Conservation (phyloP, 2,113 vertebrate species). For the Hipposideros armiger region DNA sequence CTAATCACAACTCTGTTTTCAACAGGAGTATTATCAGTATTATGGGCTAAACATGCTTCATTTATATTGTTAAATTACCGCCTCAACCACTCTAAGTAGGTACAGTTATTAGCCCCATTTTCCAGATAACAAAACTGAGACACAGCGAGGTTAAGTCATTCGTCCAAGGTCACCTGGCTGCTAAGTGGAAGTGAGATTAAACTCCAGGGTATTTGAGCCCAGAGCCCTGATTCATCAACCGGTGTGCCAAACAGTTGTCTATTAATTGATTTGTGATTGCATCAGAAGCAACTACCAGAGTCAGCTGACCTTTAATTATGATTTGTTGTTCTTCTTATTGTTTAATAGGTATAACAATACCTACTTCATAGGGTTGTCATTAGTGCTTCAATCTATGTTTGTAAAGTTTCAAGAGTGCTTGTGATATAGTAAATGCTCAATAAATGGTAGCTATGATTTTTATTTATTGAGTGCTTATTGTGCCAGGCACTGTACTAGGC, state of each 20-base stretch:
- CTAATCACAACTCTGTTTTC: background rate
- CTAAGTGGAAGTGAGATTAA: background rate
- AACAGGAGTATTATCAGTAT: background rate
- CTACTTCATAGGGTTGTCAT: background rate
- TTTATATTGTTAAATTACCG: background rate
- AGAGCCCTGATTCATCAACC: background rate
- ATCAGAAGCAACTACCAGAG: background rate
- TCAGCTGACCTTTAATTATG: background rate
- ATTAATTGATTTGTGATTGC: background rate
- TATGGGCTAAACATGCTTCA: background rate
- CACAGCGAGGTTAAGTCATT: background rate
- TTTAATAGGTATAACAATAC: background rate
- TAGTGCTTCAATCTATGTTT: background rate
- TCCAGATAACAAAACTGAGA: constrained; percentile 11
- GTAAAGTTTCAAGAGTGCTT: background rate
- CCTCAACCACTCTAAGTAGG: background rate
- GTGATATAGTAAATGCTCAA: background rate
- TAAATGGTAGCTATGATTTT: background rate
- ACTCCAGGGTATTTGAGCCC: background rate
- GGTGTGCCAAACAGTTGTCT: background rate
- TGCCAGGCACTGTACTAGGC: no score
- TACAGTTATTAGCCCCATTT: background rate
- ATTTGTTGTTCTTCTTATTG: background rate
- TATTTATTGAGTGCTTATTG: background rate
- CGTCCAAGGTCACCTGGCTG: background rate